phyloP scores from a whole-genome alignment of 2,888 invertebrate genomes.

The Sturmia bella region DNA sequence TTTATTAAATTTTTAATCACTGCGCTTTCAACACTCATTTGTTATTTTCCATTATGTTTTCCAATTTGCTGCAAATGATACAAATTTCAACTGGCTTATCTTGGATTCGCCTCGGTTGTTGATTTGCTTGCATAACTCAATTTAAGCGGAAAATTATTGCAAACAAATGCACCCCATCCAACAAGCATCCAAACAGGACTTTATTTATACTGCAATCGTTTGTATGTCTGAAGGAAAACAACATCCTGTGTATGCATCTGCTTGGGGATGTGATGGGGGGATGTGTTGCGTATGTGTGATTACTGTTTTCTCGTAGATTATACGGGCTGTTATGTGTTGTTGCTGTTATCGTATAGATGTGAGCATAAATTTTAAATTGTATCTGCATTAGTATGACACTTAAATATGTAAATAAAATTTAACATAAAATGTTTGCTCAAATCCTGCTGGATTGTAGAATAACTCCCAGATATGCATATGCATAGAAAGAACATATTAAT shows the following conservation, averaged over 20 bases:
- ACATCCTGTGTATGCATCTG: constrained; percentile 4
- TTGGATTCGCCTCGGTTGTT: not conserved
- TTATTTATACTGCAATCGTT: not conserved
- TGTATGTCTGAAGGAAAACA: not conserved
- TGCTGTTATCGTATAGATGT: not conserved
- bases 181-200: not conserved
- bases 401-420: too few relatives aligned
- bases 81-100: constrained; percentile 8
- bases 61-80: too few relatives aligned
- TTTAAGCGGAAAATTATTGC: constrained; percentile 40
- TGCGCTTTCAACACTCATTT: not conserved
- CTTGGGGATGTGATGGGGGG: too few relatives aligned
- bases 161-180: not conserved
- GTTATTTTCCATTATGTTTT: not conserved
- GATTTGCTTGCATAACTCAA: constrained; percentile 47
- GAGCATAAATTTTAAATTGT: constrained; percentile 15
- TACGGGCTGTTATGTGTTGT: constrained; percentile 27
- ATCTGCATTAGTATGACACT: too few relatives aligned
- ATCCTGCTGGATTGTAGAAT: too few relatives aligned
- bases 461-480: too few relatives aligned
- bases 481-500: too few relatives aligned
- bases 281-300: not conserved
- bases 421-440: too few relatives aligned
- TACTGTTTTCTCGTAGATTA: constrained; percentile 13
- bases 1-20: constrained; percentile 4